These are phyloP conservation scores for Eriocheir sinensis DNA, from an alignment of 1,140 invertebrate species.

Conservation along the genomic window DNA sequence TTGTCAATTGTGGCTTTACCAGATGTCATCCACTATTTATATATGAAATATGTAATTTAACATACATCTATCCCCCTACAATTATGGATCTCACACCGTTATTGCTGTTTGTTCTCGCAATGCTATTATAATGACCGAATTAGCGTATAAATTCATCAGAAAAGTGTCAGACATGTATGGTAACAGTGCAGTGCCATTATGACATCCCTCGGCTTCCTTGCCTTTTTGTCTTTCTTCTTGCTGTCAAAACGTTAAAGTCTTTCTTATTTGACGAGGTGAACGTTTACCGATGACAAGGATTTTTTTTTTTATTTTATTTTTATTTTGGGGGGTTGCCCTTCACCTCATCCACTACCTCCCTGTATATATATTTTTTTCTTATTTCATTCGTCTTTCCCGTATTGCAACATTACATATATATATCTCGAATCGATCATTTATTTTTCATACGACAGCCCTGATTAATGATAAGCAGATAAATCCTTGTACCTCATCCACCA, in stretches of 20 bases:
- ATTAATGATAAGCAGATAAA: too few relatives aligned
- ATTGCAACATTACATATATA: background rate
- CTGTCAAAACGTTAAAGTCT: background rate
- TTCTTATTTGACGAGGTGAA: background rate
- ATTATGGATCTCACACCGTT: too few relatives aligned
- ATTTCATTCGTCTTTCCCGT: background rate
- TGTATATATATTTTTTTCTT: background rate
- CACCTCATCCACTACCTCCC: background rate
- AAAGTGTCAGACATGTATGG: too few relatives aligned
- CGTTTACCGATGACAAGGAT: background rate
- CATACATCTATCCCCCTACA: too few relatives aligned
- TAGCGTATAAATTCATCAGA: too few relatives aligned
- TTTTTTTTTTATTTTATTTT: background rate
- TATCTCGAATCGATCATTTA: background rate
- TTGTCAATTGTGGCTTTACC: too few relatives aligned
- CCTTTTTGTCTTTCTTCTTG: background rate
- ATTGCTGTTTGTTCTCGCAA: too few relatives aligned
- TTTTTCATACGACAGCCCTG: background rate
- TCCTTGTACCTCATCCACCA: background rate
- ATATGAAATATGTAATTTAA: too few relatives aligned
- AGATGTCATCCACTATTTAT: too few relatives aligned
- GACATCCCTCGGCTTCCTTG: background rate
- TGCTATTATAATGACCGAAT: too few relatives aligned
- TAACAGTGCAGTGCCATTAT: too few relatives aligned
- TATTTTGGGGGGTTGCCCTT: background rate